These are phyloP conservation scores for Dione juno DNA, from an alignment of 2,888 invertebrate species.

Conservation along the genomic window DNA sequence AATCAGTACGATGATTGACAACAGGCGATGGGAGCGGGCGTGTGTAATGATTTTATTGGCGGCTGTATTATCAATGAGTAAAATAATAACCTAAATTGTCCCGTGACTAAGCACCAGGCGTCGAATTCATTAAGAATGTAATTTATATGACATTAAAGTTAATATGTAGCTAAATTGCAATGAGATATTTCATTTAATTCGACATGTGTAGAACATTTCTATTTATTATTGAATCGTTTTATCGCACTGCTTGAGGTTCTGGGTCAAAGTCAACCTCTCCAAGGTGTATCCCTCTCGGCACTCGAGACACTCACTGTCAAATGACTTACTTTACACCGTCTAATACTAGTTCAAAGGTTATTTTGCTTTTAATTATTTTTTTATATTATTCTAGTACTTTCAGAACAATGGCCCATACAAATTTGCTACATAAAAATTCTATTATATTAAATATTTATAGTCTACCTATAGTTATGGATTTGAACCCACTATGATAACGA, in stretches of 20 bases:
- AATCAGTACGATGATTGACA: slow-evolving; percentile 23
- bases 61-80: slow-evolving; percentile 42
- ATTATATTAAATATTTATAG: too few relatives aligned
- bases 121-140: not conserved
- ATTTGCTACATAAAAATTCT: too few relatives aligned
- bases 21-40: slow-evolving; percentile 22
- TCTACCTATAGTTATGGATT: too few relatives aligned
- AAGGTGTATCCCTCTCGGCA: slow-evolving; percentile 38
- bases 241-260: slow-evolving; percentile 47
- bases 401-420: too few relatives aligned
- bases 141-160: not conserved
- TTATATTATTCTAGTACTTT: too few relatives aligned
- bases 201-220: slow-evolving; percentile 24
- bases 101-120: slow-evolving; percentile 3
- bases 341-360: slow-evolving; percentile 19
- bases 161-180: not conserved
- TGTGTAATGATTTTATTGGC: slow-evolving; percentile 34
- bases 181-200: slow-evolving; percentile 2
- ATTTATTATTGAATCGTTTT: slow-evolving; percentile 44
- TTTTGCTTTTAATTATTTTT: not conserved
- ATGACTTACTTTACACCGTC: slow-evolving; percentile 23
- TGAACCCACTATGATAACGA: not conserved
- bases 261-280: slow-evolving; percentile 49
- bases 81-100: slow-evolving; percentile 41
- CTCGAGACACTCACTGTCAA: slow-evolving; percentile 32